Conservation (phyloP, 2,888 invertebrate genomes). For the Hipparchia sbordonii region DNA sequence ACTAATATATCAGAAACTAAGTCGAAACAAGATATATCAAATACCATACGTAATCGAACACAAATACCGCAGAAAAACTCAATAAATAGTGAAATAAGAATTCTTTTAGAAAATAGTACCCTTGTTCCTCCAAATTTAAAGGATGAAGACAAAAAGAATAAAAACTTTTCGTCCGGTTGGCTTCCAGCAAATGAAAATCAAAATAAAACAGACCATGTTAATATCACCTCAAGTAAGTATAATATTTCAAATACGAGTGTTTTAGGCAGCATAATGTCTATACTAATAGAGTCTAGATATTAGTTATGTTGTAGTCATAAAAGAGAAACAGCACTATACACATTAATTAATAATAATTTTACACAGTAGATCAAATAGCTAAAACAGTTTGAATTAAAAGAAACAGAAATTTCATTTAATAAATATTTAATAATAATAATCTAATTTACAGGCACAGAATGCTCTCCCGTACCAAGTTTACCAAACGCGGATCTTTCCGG, state of each 20-base stretch:
- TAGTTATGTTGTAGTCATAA: too few relatives aligned
- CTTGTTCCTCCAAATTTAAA: background rate
- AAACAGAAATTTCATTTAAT: too few relatives aligned
- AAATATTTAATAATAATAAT: background rate
- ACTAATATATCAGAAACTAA: background rate
- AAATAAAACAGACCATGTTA: background rate
- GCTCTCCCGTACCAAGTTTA: conserved; percentile 4
- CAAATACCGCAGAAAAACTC: background rate
- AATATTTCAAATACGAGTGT: background rate
- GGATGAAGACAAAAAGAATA: background rate
- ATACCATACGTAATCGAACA: background rate
- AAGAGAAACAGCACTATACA: too few relatives aligned
- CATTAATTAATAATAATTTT: background rate
- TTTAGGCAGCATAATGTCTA: too few relatives aligned
- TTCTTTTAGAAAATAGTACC: background rate
- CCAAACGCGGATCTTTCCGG: conserved; percentile 9
- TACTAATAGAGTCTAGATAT: too few relatives aligned
- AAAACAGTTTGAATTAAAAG: too few relatives aligned
- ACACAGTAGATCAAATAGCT: background rate
- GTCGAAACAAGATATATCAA: background rate
- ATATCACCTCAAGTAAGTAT: conserved; percentile 8
- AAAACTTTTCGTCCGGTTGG: background rate
- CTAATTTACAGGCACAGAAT: conserved; percentile 8
- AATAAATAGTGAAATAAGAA: background rate
- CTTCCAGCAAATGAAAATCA: background rate